Evolutionary conservation across 2,797 vertebrate genomes (phyloP).

Genomic region (Lutjanus argentimaculatus): DNA sequence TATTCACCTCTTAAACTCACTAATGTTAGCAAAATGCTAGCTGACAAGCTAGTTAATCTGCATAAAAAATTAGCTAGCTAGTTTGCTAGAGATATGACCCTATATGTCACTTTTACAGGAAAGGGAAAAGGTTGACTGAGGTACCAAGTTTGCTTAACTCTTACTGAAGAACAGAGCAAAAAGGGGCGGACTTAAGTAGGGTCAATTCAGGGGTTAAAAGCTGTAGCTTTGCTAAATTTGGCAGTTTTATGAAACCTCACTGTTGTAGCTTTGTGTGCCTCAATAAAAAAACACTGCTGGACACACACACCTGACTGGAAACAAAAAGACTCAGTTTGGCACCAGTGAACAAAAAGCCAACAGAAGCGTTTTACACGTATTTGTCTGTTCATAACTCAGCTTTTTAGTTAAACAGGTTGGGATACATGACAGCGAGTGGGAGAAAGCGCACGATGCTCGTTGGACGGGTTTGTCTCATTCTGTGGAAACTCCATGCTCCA

Average conservation of each 20-base stretch:
- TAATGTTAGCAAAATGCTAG: too few relatives aligned
- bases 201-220: slow-evolving; percentile 22
- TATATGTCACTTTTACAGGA: too few relatives aligned
- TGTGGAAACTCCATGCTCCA: slow-evolving; percentile 68
- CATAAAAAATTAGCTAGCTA: too few relatives aligned
- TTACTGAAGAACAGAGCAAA: too few relatives aligned
- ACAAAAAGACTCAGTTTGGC: slow-evolving; percentile 67
- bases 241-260: slow-evolving; percentile 56
- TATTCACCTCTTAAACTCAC: too few relatives aligned
- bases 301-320: slow-evolving; percentile 46
- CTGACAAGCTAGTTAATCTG: too few relatives aligned
- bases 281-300: slow-evolving; percentile 15
- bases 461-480: slow-evolving; percentile 56
- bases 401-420: slow-evolving; percentile 51
- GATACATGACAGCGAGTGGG: slow-evolving; percentile 54
- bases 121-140: too few relatives aligned
- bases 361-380: slow-evolving; percentile 47
- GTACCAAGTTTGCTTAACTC: too few relatives aligned
- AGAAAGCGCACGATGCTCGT: slow-evolving; percentile 59
- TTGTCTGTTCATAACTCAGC: slow-evolving; percentile 48
- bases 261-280: slow-evolving; percentile 36
- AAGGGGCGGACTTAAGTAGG: too few relatives aligned
- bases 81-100: too few relatives aligned
- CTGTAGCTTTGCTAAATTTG: slow-evolving; percentile 52
- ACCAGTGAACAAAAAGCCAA: slow-evolving; percentile 62